Conservation (phyloP, 2,113 vertebrate species). For the Ibidorhyncha struthersii region DNA sequence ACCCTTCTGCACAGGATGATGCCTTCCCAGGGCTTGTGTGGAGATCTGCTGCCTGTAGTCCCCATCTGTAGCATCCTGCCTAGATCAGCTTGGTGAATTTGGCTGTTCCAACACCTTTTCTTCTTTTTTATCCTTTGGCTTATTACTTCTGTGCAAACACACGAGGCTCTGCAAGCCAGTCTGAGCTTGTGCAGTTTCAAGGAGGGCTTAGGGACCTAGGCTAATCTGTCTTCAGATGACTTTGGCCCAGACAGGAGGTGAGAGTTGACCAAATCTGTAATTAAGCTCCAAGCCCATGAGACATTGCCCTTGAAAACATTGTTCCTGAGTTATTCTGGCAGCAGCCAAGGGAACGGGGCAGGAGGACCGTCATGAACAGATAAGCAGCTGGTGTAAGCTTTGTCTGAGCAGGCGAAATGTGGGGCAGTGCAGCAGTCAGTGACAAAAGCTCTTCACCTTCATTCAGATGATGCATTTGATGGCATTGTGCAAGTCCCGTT, state of each 20-base stretch:
- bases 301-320: background rate
- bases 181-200: background rate
- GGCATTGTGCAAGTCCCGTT: background rate
- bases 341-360: background rate
- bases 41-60: background rate
- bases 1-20: background rate
- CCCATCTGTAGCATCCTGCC: background rate
- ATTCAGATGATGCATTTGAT: background rate
- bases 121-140: background rate
- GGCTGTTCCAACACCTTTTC: background rate
- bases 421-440: background rate
- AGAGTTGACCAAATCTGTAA: background rate
- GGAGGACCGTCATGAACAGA: background rate
- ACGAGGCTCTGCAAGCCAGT: rapidly evolving
- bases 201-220: background rate
- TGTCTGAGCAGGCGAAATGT: background rate
- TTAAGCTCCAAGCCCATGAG: background rate
- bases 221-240: background rate
- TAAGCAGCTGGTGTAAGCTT: background rate
- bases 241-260: background rate
- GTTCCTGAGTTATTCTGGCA: background rate
- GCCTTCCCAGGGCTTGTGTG: rapidly evolving
- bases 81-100: background rate
- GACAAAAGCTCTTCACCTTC: rapidly evolving
- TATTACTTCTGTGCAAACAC: background rate